Base-by-base conservation (phyloP, 1,140 invertebrate species). In the Tribolium castaneum region DNA sequence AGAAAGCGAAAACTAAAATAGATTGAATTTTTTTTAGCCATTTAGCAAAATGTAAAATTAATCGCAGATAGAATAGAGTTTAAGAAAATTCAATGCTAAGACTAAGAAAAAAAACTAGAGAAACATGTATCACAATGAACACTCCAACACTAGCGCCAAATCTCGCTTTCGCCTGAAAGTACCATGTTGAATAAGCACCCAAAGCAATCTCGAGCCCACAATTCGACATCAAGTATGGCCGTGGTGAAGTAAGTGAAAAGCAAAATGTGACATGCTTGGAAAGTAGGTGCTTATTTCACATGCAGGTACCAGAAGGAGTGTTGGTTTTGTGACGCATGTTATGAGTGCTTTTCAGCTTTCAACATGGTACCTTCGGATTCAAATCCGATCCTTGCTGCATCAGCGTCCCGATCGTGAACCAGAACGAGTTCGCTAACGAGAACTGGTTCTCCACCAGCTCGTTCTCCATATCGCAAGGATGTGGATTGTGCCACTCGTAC, bases 381-480 rank as follows among this genome's bases (percentile, higher is more conserved):
- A 96, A 89, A 86, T 96, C 94, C 79, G 94, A 95, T 80, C 95
- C 96, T 90, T 98, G 96, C 87, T 98, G 96, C 96, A 98, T 97
- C 79, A 98, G 16, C 16, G 16, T 19, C 16, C 94, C 94, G 73
- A 95, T 94, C 1, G 93, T 94, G 85, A 94, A 94, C 93, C 93
- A 95, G 78, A 95, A 91, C 82, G 92, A 92, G 85, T 94, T 94
- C 22, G 91, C 88, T 66, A 93, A 86, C 25, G 91, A 93, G 83
- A 94, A 94, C 83, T 93, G 92, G 85, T 91, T 90, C 82, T 90
- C 89, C 54, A 90, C 87, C 1, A 89, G 83, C 66, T 90, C 89
- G 75, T 89, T 88, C 12, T 90, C 90, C 6, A 89, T 87, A 74
- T 93, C 91, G 83, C 93, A 94, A 0, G 92, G 92, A 86, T 94